Evolutionary conservation across 2,113 vertebrate species (phyloP).

Genomic region (Meles meles): DNA sequence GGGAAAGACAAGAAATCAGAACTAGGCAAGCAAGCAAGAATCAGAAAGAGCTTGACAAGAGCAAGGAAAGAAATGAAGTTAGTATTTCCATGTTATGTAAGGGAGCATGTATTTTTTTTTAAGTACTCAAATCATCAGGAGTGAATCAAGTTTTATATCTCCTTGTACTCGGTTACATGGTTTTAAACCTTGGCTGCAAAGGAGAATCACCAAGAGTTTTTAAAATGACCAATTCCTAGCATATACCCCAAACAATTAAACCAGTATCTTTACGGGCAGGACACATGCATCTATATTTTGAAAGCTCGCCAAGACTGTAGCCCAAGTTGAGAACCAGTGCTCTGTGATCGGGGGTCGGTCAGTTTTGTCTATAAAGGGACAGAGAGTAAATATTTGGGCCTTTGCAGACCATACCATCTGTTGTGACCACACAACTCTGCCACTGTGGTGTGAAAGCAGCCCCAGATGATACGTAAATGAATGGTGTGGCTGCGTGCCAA

Average conservation of each 20-base stretch:
- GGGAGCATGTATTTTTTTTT: neutral
- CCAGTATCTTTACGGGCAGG: neutral
- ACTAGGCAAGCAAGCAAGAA: neutral
- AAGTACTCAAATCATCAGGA: neutral
- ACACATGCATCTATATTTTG: neutral
- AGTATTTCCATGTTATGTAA: neutral
- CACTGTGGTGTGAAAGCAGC: neutral
- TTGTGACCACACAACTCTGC: neutral
- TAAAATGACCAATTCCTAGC: neutral
- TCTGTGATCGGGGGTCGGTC: neutral
- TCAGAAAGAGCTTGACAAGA: neutral
- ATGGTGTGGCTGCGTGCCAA: neutral
- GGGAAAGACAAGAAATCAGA: neutral
- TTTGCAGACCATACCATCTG: neutral
- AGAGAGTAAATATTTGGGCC: neutral
- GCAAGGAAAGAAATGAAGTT: slow-evolving; percentile 17
- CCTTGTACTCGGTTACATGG: neutral
- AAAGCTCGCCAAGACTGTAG: neutral
- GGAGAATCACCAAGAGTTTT: neutral
- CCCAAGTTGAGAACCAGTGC: neutral
- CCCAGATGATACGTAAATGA: neutral
- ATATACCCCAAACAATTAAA: neutral
- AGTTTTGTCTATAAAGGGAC: neutral
- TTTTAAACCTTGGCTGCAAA: neutral
- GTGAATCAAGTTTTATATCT: neutral